A percentile compares a stretch with the other conserved stretches of the same genome.
Evolutionary conservation across 2,113 vertebrate species (phyloP).

Genomic region (Sitta europaea): DNA sequence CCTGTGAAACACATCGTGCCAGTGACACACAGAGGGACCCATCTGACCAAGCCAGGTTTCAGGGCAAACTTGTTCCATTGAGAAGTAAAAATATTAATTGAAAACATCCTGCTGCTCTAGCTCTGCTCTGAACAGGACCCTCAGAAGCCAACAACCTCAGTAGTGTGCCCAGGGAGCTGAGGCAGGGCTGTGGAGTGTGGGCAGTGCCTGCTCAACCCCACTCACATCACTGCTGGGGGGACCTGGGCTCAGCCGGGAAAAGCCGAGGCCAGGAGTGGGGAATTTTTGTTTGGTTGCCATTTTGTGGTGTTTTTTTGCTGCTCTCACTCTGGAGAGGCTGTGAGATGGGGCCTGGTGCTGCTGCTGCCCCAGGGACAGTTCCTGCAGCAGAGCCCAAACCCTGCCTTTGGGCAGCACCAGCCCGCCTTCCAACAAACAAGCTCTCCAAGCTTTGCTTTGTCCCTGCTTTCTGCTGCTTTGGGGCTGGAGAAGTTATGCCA

Average conservation of each 20-base stretch:
- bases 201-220: fast-evolving
- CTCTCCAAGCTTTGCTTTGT: neutral
- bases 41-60: neutral
- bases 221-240: neutral
- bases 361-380: neutral
- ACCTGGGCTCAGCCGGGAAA: fast-evolving
- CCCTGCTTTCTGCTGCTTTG: neutral
- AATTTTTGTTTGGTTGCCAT: neutral
- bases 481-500: neutral
- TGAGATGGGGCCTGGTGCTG: neutral
- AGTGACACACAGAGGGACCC: neutral
- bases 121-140: neutral
- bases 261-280: neutral
- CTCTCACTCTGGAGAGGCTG: neutral
- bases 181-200: neutral
- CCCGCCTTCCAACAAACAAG: neutral
- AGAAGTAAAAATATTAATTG: neutral
- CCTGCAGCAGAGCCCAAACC: neutral
- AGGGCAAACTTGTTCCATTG: neutral
- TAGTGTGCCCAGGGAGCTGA: neutral
- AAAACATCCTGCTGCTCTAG: neutral
- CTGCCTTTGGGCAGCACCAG: neutral
- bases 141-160: neutral
- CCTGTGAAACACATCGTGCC: neutral
- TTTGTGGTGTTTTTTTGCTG: neutral